Evolutionary conservation across 1,140 invertebrate species (phyloP).

Genomic region (Ganaspis sp.): DNA sequence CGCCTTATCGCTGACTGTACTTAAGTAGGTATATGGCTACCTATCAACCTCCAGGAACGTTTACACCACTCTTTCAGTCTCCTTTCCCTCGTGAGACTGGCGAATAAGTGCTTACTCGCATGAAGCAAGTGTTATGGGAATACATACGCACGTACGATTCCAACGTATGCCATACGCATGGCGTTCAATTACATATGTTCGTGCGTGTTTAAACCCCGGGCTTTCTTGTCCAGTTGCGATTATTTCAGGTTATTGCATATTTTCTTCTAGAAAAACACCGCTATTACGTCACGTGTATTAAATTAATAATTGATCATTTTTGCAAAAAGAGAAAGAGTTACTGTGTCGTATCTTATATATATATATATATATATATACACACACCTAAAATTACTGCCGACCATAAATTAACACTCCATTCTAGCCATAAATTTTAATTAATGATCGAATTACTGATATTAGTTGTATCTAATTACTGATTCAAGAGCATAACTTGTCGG

Average conservation of each 20-base stretch:
- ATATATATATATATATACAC: no score
- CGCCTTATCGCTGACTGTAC: conserved; percentile 49
- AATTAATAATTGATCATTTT: conserved; percentile 10
- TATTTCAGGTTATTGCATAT: conserved; percentile 33
- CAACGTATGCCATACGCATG: conserved; percentile 45
- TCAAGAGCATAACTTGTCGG: background rate
- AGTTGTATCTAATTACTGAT: background rate
- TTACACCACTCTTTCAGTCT: conserved; percentile 41
- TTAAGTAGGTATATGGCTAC: conserved; percentile 39
- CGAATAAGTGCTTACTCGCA: conserved; percentile 47
- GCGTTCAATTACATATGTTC: conserved; percentile 60
- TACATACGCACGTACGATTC: background rate
- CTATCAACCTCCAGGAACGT: conserved; percentile 41
- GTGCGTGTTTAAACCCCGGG: conserved; percentile 35
- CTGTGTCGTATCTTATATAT: background rate
- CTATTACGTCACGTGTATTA: no score
- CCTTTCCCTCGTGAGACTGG: conserved; percentile 41
- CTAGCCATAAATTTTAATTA: background rate
- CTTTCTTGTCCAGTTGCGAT: conserved; percentile 3
- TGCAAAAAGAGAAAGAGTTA: background rate
- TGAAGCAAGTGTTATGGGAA: conserved; percentile 44
- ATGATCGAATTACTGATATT: background rate
- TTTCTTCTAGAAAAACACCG: background rate
- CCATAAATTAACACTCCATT: conserved; percentile 10
- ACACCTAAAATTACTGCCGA: background rate